Percentiles rank a stretch among this genome's conserved stretches.
These are phyloP conservation scores for Podarcis lilfordi DNA, from an alignment of 2,797 vertebrate genomes.

Conservation along the genomic window DNA sequence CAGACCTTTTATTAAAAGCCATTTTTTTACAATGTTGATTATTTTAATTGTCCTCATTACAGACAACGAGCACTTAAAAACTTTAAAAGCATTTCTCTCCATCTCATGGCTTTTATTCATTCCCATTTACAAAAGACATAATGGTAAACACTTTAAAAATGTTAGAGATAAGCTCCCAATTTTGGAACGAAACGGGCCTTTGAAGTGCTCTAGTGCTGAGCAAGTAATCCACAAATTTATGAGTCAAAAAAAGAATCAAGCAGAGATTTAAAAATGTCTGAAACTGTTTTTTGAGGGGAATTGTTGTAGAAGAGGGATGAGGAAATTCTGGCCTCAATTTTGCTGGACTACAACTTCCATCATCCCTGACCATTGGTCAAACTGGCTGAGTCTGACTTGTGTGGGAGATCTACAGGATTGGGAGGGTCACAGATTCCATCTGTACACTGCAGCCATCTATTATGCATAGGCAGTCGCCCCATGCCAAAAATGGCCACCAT, in stretches of 20 bases:
- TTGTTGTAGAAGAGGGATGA: background rate
- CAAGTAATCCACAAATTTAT: background rate
- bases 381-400: no score
- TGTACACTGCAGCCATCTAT: background rate
- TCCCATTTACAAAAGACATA: slow-evolving; percentile 21
- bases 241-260: slow-evolving; percentile 14
- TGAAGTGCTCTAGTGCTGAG: background rate
- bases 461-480: background rate
- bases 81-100: slow-evolving; percentile 34
- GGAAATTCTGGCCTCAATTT: no score
- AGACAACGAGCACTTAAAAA: background rate
- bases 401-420: no score
- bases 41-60: slow-evolving; percentile 50
- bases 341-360: no score
- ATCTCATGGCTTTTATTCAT: slow-evolving; percentile 10
- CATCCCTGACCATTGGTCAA: no score
- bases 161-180: background rate
- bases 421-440: no score
- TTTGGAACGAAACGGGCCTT: slow-evolving; percentile 27
- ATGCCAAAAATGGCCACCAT: no score
- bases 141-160: slow-evolving; percentile 39
- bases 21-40: background rate
- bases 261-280: background rate
- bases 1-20: slow-evolving; percentile 53
- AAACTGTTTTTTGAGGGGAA: background rate